phyloP scores from a whole-genome alignment of 2,113 vertebrate genomes.

The Calcarius ornatus region DNA sequence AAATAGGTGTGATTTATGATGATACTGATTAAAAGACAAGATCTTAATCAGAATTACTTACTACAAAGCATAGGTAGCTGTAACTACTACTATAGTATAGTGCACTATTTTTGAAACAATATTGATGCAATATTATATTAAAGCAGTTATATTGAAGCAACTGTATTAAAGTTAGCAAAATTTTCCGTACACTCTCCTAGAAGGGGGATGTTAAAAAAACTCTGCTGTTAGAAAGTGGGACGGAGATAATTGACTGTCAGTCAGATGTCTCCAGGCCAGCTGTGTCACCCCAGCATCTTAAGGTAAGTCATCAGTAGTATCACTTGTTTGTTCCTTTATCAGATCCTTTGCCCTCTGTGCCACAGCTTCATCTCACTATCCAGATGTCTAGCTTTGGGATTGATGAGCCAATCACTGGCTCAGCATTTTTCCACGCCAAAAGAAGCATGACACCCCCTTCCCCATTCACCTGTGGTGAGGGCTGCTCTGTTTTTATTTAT shows the following conservation, averaged over 20 bases:
- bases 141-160: not conserved
- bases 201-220: not conserved
- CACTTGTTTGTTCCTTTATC: not conserved
- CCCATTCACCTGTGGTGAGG: not conserved
- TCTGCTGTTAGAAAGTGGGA: not conserved
- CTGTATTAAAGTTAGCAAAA: not conserved
- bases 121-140: not conserved
- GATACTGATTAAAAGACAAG: not conserved
- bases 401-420: not conserved
- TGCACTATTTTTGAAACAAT: not conserved
- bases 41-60: not conserved
- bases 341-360: not conserved
- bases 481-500: not conserved
- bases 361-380: not conserved
- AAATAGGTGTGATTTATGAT: not conserved
- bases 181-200: not conserved
- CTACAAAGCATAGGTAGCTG: not conserved
- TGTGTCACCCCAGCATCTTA: not conserved
- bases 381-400: not conserved
- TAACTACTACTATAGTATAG: not conserved
- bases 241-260: not conserved
- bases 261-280: not conserved
- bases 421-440: not conserved
- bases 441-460: not conserved
- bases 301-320: not conserved